phyloP scores from a whole-genome alignment of 2,797 vertebrate genomes.

The Acrossocheilus fasciatus region DNA sequence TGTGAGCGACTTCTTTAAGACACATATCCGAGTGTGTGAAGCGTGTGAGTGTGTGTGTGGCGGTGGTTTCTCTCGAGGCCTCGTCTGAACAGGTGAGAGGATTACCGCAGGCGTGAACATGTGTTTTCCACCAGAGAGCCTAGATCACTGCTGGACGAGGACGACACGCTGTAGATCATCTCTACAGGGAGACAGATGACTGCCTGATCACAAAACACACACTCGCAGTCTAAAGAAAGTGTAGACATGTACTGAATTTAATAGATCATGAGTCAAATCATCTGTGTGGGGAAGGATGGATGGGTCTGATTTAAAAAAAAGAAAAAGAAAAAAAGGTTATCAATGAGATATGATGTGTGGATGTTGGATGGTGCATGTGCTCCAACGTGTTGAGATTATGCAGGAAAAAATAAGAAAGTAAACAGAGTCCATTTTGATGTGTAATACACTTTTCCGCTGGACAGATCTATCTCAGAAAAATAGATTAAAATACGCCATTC shows the following conservation, averaged over 20 bases:
- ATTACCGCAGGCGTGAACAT: constrained; percentile 63
- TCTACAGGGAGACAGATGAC: constrained; percentile 58
- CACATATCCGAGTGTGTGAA: constrained; percentile 37
- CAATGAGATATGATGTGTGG: neutral
- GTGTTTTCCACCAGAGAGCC: constrained; percentile 65
- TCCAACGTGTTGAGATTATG: neutral
- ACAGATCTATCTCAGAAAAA: too few relatives aligned
- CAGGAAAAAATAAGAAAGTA: neutral
- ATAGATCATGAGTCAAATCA: neutral
- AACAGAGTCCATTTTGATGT: neutral
- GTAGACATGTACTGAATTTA: neutral
- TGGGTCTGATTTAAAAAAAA: neutral
- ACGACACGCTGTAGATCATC: constrained; percentile 61
- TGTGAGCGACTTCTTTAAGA: neutral
- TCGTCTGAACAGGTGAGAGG: constrained; percentile 64
- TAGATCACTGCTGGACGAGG: constrained; percentile 57
- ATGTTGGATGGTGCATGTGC: neutral
- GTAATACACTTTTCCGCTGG: neutral
- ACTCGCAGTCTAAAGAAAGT: constrained; percentile 1
- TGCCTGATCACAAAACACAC: constrained; percentile 45
- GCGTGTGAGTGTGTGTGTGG: constrained; percentile 4
- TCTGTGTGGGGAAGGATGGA: neutral
- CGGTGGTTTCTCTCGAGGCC: constrained; percentile 31
- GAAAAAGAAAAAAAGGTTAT: too few relatives aligned
- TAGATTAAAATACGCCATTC: neutral